Base-by-base conservation (phyloP, 1,140 invertebrate genomes). In the Megalopta genalis region DNA sequence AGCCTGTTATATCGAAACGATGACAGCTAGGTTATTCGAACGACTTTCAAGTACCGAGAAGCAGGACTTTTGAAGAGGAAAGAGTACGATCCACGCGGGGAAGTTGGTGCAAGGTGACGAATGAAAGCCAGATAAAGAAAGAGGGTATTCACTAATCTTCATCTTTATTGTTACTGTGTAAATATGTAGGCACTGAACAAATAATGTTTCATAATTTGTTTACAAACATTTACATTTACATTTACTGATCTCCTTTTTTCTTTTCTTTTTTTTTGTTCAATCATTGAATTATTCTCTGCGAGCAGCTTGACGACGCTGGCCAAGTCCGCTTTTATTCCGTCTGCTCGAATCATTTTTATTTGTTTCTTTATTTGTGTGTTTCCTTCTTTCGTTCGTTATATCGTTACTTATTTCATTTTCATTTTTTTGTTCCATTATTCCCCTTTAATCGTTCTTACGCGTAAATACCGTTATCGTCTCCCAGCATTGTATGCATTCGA, bases 171-270 rank as follows among this genome's bases (percentile, higher is more conserved):
- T 92, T 92, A 92, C 90, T 92, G 91, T 92, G 91, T 92, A 92
- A 92, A 92, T 92, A 92, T 93, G 90, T 93, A 93, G 91, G 91
- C 91, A 92, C 91, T 93, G 92, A 93, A 93, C 91, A 93, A 93
- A 93, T 92, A 92, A 93, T 92, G 88, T 93, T 92, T 93, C 90
- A 92, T 92, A 92, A 92, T 92, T 92, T 92, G 91, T 93, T 93
- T 92, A 92, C 89, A 93, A 92, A 92, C 91, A 93, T 93, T 92
- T 93, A 93, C 91, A 93, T 93, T 92, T 93, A 93, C 92, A 92
- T 83, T 90, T 91, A 92, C 90, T 90, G 90, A 91, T 92, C 87
- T 88, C 83, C 84, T 73, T 87, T 86, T 84, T 46, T 12, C 12
- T 46, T 52, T 52, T 52, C n/a, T 52, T 4, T 18, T 49, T 16